Conservation (phyloP, 92 coral and sea anemone species). For the Muricea muricata region DNA sequence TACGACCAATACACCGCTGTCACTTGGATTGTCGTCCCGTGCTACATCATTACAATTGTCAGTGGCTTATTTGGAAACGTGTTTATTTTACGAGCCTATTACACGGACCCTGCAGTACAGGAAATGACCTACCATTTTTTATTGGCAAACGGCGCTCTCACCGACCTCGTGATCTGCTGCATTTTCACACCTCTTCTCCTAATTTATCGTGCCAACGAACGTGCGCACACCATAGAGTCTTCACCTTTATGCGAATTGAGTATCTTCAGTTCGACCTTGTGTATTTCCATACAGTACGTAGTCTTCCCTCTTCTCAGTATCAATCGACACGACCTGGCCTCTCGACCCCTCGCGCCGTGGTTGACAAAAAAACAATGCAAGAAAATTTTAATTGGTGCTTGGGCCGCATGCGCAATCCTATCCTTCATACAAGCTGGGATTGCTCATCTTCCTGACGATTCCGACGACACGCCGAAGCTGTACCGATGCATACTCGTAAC, state of each 20-base stretch:
- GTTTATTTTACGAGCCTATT: slow-evolving; percentile 71
- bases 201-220: slow-evolving; percentile 82
- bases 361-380: slow-evolving; percentile 73
- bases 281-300: slow-evolving; percentile 82
- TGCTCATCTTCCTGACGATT: slow-evolving; percentile 63
- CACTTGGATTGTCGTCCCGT: slow-evolving; percentile 76
- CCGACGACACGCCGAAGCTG: slow-evolving; percentile 71
- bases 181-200: slow-evolving; percentile 86
- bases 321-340: slow-evolving; percentile 82
- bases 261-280: slow-evolving; percentile 78
- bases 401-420: slow-evolving; percentile 73
- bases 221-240: slow-evolving; percentile 72
- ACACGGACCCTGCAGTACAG: slow-evolving; percentile 60
- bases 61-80: slow-evolving; percentile 85
- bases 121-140: slow-evolving; percentile 76
- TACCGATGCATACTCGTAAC: slow-evolving; percentile 88
- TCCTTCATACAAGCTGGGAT: slow-evolving; percentile 51
- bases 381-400: slow-evolving; percentile 63
- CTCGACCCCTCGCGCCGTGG: slow-evolving; percentile 72
- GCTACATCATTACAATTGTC: slow-evolving; percentile 73
- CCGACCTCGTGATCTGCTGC: slow-evolving; percentile 78
- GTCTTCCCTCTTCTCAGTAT: slow-evolving; percentile 86
- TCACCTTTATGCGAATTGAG: slow-evolving; percentile 84
- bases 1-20: slow-evolving; percentile 80
- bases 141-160: slow-evolving; percentile 83